Conservation (phyloP, 2,797 vertebrate species). For the Taeniopygia guttata region DNA sequence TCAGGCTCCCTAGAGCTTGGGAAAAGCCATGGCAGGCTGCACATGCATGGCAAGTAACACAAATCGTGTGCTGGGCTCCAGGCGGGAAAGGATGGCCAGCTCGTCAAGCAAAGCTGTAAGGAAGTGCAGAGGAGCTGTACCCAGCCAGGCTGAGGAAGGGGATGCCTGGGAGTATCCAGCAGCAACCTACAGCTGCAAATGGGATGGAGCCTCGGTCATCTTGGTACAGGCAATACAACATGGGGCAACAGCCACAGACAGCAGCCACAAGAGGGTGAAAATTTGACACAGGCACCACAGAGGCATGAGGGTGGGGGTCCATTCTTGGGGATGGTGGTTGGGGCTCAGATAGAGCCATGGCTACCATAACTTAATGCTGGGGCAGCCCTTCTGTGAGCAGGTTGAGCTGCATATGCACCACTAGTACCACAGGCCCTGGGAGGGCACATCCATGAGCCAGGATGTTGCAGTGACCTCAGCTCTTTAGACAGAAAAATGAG, state of each 20-base stretch:
- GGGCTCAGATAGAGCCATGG: background rate
- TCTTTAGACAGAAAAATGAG: background rate
- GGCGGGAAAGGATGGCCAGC: background rate
- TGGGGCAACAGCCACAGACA: background rate
- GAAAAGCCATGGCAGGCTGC: background rate
- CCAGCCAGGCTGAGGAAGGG: background rate
- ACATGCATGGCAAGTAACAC: background rate
- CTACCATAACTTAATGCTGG: background rate
- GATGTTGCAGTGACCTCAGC: background rate
- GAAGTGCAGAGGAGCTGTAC: background rate
- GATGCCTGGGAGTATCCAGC: background rate
- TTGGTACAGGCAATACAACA: background rate
- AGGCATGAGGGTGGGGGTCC: rapidly evolving
- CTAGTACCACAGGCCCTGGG: rapidly evolving
- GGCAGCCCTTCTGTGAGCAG: background rate
- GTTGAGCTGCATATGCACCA: background rate
- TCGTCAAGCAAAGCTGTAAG: background rate
- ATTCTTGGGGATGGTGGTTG: background rate
- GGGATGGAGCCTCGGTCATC: background rate
- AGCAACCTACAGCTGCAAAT: background rate
- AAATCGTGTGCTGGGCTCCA: background rate
- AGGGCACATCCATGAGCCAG: background rate
- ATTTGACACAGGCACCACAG: rapidly evolving
- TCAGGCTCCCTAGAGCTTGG: background rate
- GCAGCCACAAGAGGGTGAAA: background rate